Evolutionary conservation across 2,797 vertebrate genomes (phyloP).

Genomic region (Vireo griseus): DNA sequence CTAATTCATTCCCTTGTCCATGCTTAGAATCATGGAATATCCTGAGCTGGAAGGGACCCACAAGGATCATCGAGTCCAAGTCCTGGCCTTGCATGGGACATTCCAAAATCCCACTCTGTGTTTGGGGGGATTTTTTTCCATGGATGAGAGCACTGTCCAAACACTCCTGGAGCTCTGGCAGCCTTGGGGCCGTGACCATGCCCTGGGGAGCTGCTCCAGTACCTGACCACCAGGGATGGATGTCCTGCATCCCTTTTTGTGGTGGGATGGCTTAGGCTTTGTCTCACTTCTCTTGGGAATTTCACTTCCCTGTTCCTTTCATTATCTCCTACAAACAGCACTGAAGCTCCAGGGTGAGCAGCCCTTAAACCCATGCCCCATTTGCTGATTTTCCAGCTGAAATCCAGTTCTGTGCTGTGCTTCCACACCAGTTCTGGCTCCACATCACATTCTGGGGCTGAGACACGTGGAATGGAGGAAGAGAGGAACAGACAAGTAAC

Average conservation of each 20-base stretch:
- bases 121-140: background rate
- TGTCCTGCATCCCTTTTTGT: background rate
- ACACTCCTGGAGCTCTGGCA: background rate
- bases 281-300: background rate
- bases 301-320: background rate
- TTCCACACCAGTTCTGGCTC: background rate
- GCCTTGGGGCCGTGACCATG: background rate
- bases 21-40: background rate
- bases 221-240: background rate
- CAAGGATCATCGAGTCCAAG: background rate
- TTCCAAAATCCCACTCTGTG: background rate
- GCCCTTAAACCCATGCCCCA: rapidly evolving
- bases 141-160: background rate
- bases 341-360: background rate
- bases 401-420: background rate
- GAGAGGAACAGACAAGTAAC: background rate
- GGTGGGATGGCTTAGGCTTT: rapidly evolving
- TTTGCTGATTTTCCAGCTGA: background rate
- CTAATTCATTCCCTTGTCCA: background rate
- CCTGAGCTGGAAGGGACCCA: background rate
- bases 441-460: rapidly evolving
- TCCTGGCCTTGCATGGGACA: background rate
- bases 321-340: background rate
- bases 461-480: background rate
- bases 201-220: background rate